Evolutionary conservation across 64 coral and sea anemone genomes (phyloP).

Genomic region (Pachyseris speciosa): DNA sequence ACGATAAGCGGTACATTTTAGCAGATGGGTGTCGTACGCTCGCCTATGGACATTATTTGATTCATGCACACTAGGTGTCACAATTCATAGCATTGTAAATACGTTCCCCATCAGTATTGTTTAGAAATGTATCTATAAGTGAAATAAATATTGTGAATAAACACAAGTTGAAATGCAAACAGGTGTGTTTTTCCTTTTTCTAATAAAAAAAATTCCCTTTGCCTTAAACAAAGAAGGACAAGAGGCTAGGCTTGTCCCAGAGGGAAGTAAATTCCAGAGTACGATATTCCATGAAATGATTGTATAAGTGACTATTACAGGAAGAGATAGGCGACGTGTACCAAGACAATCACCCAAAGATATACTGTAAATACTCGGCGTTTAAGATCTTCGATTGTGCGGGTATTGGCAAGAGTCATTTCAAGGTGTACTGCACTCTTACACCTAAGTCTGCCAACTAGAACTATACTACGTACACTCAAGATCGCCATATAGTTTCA

Average conservation of each 20-base stretch:
- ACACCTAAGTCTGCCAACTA: too few species aligned
- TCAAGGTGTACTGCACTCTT: too few species aligned
- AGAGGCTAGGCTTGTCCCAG: background rate
- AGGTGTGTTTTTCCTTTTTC: background rate
- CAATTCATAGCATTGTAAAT: background rate
- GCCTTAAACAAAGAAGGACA: background rate
- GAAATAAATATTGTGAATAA: background rate
- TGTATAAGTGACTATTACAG: too few species aligned
- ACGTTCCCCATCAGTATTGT: background rate
- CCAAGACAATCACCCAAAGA: too few species aligned
- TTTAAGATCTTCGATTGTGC: too few species aligned
- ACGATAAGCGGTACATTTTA: slow-evolving; percentile 50
- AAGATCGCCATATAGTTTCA: too few species aligned
- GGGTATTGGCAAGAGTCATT: too few species aligned
- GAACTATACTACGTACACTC: too few species aligned
- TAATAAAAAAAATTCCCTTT: background rate
- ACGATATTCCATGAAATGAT: too few species aligned
- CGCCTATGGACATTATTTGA: slow-evolving; percentile 38
- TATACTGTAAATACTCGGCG: too few species aligned
- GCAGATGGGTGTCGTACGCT: background rate
- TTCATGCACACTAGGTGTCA: background rate
- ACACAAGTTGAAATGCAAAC: background rate
- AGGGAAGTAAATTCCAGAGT: too few species aligned
- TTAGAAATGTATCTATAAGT: background rate
- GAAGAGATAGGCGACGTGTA: too few species aligned